Base-by-base conservation (phyloP, 2,888 invertebrate species). In the Cryptus armator region DNA sequence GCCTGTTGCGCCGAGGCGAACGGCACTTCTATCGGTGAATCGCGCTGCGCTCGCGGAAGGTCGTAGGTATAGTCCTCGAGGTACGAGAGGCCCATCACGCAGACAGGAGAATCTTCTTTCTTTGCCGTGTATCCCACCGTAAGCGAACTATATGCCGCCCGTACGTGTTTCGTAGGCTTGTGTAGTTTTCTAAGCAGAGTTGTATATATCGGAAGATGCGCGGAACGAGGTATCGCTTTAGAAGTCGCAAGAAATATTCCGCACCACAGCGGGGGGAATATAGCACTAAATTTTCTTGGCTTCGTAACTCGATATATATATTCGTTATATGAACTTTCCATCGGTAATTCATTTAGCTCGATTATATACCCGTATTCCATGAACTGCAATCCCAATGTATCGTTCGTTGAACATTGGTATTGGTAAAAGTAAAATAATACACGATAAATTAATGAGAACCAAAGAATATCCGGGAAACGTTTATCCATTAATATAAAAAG, bases 11-110 rank as follows among this genome's bases (percentile, higher is more conserved):
- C 62, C 74, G 68, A 74, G 83, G 74, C 74, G 79, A 79, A 79
- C 74, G 83, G 75, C 79, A 83, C 79, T 79, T 83, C 68, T 79
- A 83, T 83, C 78, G 82, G 48, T 62, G 67, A 29, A 83, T 83
- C 74, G 83, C 68, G 74, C 24, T 32, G 43, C 66, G 62, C 74
- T 74, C 62, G 78, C 79, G 83, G 83, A 83, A 83, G 83, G 83
- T 83, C 83, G 83, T 59, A 78, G 82, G 82, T 64, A 83, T n/a
- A 70, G 71, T 56, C 77, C 64, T 51, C 53, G 66, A 77, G 72
- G 71, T 77, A 83, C 83, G 72, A 66, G 67, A 56, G 62, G 68
- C 75, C 83, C 68, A 74, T 78, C 78, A 67, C 59, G 74, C 59
- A 62, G 78, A 83, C 83, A 75, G 78, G 16, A 79, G 79, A 79